Base-by-base conservation (phyloP, 2,888 invertebrate genomes). In the Dioctria rufipes region DNA sequence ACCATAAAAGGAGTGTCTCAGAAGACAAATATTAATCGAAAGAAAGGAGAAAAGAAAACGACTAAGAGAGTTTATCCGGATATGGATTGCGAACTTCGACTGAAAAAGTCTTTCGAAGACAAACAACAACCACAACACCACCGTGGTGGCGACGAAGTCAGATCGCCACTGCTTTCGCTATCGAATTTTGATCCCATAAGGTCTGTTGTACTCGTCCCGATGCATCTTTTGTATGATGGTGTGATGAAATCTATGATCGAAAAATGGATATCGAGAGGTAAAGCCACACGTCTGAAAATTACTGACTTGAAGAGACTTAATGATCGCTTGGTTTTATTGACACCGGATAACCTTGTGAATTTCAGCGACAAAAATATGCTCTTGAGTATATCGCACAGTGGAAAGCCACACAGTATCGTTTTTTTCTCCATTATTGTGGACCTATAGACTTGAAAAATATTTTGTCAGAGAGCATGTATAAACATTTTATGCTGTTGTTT, bases 371-470 rank as follows among this genome's bases (percentile, higher is more conserved):
- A 60, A 60, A n/a, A 60, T 60, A 60, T 60, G 60, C 6, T 60
- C 9, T 60, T 11, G n/a, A 60, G 5, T 11, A 11, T 60, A n/a
- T 60, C 6, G 6, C 3, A 11, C 6, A 60, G n/a, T 60, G 4
- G 60, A 42, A 66, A 13, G 66, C 40, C 43, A 66, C 66, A 40
- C 66, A 66, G 40, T 66, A 5, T 40, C 40, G 66, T 40, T 66
- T 66, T 42, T 8, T 66, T 66, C 40, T 66, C n/a, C 40, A 40
- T 3, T 66, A 66, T 13, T 66, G 66, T 66, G 66, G 66, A 40
- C 66, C 66, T 40, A 66, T 66, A 66, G 66, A 40, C 40, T 66
- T 66, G 11, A 66, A 66, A 66, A 40, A 42, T 42, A 66, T 66
- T 66, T 42, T 66, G 40, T 40, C 66, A 66, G 66, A 9, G 5